A percentile compares a stretch with the other conserved stretches of the same genome.
Evolutionary conservation across 2,888 invertebrate species (phyloP).

Genomic region (Tigriopus californicus): DNA sequence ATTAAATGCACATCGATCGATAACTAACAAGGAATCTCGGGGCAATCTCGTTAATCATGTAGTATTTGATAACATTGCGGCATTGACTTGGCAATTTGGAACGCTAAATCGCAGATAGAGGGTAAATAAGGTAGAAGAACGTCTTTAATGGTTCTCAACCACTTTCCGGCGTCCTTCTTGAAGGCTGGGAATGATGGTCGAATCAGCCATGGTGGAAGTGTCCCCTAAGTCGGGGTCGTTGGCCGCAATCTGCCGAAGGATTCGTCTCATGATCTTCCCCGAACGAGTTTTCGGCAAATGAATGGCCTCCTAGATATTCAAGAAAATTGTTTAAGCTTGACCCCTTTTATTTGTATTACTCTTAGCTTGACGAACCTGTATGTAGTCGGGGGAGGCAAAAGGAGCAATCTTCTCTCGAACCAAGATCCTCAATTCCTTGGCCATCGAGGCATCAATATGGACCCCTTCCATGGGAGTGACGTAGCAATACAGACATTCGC

Average conservation of each 20-base stretch:
- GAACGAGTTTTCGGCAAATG: constrained; percentile 89
- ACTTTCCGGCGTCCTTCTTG: not conserved
- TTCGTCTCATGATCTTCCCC: constrained; percentile 93
- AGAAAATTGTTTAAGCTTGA: too few species aligned
- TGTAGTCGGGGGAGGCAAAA: constrained; percentile 82
- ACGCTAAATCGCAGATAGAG: too few species aligned
- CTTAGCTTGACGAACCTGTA: constrained; percentile 37
- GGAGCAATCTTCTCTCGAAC: constrained; percentile 84
- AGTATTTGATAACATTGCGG: too few species aligned
- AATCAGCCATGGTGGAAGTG: constrained; percentile 80
- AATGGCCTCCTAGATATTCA: constrained; percentile 50
- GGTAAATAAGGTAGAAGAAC: too few species aligned
- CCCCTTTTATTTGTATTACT: not conserved
- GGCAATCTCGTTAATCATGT: too few species aligned
- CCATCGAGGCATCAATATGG: not conserved
- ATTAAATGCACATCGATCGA: too few species aligned
- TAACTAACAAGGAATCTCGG: too few species aligned
- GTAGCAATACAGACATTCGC: constrained; percentile 92
- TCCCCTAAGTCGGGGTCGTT: constrained; percentile 81
- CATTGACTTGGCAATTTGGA: too few species aligned
- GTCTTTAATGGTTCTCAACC: not conserved
- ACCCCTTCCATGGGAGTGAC: constrained; percentile 62
- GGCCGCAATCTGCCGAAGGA: constrained; percentile 75
- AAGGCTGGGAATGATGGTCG: constrained; percentile 59
- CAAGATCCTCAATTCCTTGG: constrained; percentile 24